Base-by-base conservation (phyloP, 1,140 invertebrate species). In the Tetragonula clypearis region DNA sequence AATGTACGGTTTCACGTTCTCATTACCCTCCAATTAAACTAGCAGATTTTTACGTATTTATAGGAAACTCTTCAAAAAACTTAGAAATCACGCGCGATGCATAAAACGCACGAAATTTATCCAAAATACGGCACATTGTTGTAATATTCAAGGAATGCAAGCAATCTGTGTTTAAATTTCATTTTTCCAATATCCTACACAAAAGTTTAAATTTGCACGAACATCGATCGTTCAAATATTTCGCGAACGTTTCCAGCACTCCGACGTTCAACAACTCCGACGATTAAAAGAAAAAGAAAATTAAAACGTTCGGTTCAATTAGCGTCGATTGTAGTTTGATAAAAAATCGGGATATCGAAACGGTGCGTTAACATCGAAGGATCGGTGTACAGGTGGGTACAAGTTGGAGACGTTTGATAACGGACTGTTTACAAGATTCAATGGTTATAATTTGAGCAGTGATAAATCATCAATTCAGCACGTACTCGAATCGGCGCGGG, bases 381-480 rank as follows among this genome's bases (percentile, higher is more conserved):
- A 23, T 62, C 58, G 41, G 17, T 55, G 19, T n/a, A 56, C 78
- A 69, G 55, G 66, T 41, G 66, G 79, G 19, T n/a, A 55, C 26
- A 15, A 11, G 12, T 72, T 4, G 19, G 11, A 72, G 14, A 19
- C 15, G 41, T 60, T 53, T 23, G 76, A 72, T 72, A 71, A 19
- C 0, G 56, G 30, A 79, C 41, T 79, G 65, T 84, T 79, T 78
- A 60, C 56, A 62, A 30, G 81, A 53, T 23, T 35, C 62, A 23
- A 83, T 35, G 65, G 60, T 69, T 79, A 84, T 84, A 81, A 85
- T 85, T 80, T 80, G 71, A 69, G 1, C 84, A 74, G 84, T 75
- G 84, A 85, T 85, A 91, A 87, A 89, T 88, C 86, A 86, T 68
- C 72, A 88, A 86, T 84, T 86, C 82, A 80, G 74, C 87, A 86